Percentiles rank a stretch among this genome's conserved stretches.
Evolutionary conservation across 2,113 vertebrate species (phyloP).

Genomic region (Scortum barcoo): DNA sequence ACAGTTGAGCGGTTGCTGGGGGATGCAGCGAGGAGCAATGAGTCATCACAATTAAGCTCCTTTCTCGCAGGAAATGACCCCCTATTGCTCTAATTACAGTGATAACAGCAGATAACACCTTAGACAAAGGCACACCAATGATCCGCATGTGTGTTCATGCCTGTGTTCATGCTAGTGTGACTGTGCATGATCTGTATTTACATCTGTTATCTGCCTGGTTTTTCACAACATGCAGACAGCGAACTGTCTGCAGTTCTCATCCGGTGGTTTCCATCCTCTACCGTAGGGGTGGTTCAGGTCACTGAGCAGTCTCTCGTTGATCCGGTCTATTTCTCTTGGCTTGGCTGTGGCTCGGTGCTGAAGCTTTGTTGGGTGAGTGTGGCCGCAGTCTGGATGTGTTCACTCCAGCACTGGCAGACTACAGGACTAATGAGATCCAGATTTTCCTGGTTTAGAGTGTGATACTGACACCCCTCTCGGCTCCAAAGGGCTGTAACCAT

Average conservation of each 20-base stretch:
- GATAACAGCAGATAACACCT: slow-evolving; percentile 69
- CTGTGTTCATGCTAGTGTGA: neutral
- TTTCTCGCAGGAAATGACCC: slow-evolving; percentile 70
- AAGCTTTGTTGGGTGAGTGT: slow-evolving; percentile 57
- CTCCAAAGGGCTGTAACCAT: slow-evolving; percentile 53
- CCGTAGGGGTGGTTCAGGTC: slow-evolving; percentile 56
- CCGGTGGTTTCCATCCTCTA: slow-evolving; percentile 51
- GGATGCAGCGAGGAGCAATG: slow-evolving; percentile 28
- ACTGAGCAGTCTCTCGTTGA: slow-evolving; percentile 46
- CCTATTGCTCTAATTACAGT: slow-evolving; percentile 63
- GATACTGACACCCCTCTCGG: slow-evolving; percentile 59
- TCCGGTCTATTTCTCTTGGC: slow-evolving; percentile 60
- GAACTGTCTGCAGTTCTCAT: slow-evolving; percentile 44
- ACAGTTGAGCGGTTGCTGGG: slow-evolving; percentile 17
- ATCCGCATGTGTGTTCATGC: neutral
- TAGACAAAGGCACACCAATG: slow-evolving; percentile 18
- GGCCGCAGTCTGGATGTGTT: slow-evolving; percentile 67
- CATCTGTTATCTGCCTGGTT: slow-evolving; percentile 46
- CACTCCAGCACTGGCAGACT: slow-evolving; percentile 60
- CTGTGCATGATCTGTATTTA: neutral
- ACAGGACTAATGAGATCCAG: slow-evolving; percentile 78
- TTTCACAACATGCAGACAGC: slow-evolving; percentile 3
- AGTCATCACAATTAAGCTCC: slow-evolving; percentile 58
- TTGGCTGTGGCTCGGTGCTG: slow-evolving; percentile 48
- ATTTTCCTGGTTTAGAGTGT: slow-evolving; percentile 59